Evolutionary conservation across 2,888 invertebrate genomes (phyloP), one percentile per base, ranked within the genome.

Genomic region (Troides oblongomaculatus): DNA sequence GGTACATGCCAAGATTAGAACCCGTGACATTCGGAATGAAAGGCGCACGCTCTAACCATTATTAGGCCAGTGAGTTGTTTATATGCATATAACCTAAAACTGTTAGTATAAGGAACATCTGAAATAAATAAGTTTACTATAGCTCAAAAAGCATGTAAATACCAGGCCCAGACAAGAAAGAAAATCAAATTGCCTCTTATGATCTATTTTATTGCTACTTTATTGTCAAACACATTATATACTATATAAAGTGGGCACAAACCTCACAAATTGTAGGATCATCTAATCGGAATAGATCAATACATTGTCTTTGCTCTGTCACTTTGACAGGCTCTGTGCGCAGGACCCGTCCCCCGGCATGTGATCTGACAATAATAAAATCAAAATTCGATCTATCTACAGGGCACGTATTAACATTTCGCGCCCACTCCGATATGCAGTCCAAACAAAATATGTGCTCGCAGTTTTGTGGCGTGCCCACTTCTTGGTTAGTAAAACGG

Each of bases 361-460:
- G 93, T 61, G 94, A 93, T 72, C 95, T 94, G 53, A 97, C 97
- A 68, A 96, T 88, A 72, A 98, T 97, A 60, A 94, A 89, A 71
- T 95, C 94, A 84, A 98, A 99, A 56, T 94, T 94, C 76, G 95
- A 95, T 58, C 98, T 94, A 87, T 99, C 98, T 56, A 98, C 96
- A 0, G 99, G 99, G 85, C 99, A 99, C 2, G 98, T 98, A 82
- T 98, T 98, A 60, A 97, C 96, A 92, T 97, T 98, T 93, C 96
- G 97, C n/a, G 98, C 95, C 99, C 99, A 99, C 84, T 98, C 97
- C 66, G 95, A 94, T 73, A 99, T 96, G 85, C 99, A 99, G 76
- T 96, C 96, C 57, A 97, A 93, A 85, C 99, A 99, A 87, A 98
- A 99, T 71, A 94, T 93, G 83, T 99, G 99, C 75, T 97, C 97